Conservation (phyloP, 2,797 vertebrate species). For the Mormyrus proboscirostris region DNA sequence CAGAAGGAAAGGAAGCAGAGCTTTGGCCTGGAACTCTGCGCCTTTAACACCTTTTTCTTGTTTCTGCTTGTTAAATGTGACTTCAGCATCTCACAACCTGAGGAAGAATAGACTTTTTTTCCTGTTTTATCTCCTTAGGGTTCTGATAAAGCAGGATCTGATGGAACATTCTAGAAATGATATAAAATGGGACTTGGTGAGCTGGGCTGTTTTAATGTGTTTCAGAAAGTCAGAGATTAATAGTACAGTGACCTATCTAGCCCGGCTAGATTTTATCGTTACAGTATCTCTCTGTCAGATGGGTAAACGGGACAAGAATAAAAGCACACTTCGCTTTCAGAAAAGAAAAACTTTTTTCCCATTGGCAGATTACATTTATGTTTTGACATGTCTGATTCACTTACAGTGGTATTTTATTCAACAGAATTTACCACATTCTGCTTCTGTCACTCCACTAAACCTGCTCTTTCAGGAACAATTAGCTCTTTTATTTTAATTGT, state of each 20-base stretch:
- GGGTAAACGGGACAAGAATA: constrained; percentile 32
- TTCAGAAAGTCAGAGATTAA: constrained; percentile 33
- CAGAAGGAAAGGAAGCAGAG: constrained; percentile 60
- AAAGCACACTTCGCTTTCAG: not conserved
- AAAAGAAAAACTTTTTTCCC: not conserved
- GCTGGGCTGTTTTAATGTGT: constrained; percentile 29
- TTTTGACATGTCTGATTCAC: constrained; percentile 27
- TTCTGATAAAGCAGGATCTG: constrained; percentile 75
- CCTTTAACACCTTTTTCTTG: constrained; percentile 68
- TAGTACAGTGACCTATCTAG: not conserved
- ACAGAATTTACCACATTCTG: not conserved
- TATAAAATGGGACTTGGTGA: constrained; percentile 33
- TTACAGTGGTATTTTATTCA: not conserved
- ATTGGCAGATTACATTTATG: constrained; percentile 13
- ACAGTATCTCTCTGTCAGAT: constrained; percentile 30
- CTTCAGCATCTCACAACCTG: constrained; percentile 72
- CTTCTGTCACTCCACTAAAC: not conserved
- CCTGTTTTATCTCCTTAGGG: not conserved
- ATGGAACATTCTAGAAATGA: constrained; percentile 71
- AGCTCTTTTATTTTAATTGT: not conserved
- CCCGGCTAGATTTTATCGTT: constrained; percentile 12
- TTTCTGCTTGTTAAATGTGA: constrained; percentile 65
- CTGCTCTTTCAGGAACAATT: not conserved
- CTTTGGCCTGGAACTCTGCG: constrained; percentile 68
- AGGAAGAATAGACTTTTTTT: constrained; percentile 77